Base-by-base conservation (phyloP, 2,113 vertebrate species). In the Callipepla squamata region DNA sequence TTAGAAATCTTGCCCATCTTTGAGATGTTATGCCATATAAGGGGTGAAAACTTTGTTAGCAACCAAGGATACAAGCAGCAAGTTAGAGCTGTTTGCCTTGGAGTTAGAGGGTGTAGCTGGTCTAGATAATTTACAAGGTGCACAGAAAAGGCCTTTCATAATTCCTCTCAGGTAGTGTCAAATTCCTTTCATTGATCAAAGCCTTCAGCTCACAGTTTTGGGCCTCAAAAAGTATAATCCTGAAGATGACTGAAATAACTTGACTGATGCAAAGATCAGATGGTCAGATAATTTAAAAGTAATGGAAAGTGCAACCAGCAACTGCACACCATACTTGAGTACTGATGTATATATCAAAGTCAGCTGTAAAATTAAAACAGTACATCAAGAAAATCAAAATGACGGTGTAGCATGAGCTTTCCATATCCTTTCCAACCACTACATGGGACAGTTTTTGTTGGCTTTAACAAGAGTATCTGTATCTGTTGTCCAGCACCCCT, bases 391-490 rank as follows among this genome's bases (percentile, higher is more conserved):
- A 45, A 45, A 45, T 53, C 47, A 36, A 40, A 77, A 22, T 8
- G 34, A 1, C 0, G 0, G 4, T 4, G 3, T 20, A 11, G 12
- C 1, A 0, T 0, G 1, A 40, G 34, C 44, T 32, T 55, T 40
- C 30, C 26, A 5, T 0, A 0, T 57, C 42, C 18, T 42, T 75
- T n/a, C 42, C 19, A 70, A 26, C 3, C 30, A 47, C 40, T 4
- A 3, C 7, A 5, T 7, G 19, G 18, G 26, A 20, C 7, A 38
- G 53, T 17, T 18, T 4, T 2, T 66, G 32, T 32, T 57, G 40
- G 5, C 45, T 11, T n/a, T 5, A 32, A 2, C 0, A 0, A 0
- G 21, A 3, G 6, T 2, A 0, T n/a, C 34, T 44, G 36, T 10
- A n/a, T 53, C 45, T 38, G 9, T 11, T 32, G 30, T 7, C 34